Percentiles rank a stretch among this genome's conserved stretches.
Conservation (phyloP, 2,888 invertebrate species). For the Drosophila putrida region DNA sequence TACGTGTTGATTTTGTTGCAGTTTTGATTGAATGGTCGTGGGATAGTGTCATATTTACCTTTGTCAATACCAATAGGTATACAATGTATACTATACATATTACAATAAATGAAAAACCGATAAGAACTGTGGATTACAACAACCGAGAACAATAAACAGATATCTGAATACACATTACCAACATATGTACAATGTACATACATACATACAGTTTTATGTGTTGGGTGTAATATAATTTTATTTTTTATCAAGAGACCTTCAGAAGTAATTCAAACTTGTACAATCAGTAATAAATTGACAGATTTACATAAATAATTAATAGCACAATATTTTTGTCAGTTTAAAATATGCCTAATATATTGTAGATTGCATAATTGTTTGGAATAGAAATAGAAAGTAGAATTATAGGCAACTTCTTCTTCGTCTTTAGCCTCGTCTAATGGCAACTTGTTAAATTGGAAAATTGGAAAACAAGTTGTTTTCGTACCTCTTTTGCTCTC, state of each 20-base stretch:
- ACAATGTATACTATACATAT: constrained; percentile 7
- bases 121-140: constrained; percentile 46
- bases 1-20: not conserved
- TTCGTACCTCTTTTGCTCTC: constrained; percentile 78
- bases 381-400: too few species aligned
- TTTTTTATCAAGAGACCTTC: constrained; percentile 24
- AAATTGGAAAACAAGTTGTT: constrained; percentile 85
- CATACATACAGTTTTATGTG: not conserved
- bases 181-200: not conserved
- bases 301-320: not conserved
- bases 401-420: constrained; percentile 27
- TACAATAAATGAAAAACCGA: constrained; percentile 37
- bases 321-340: too few species aligned
- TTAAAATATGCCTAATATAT: not conserved
- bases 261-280: not conserved
- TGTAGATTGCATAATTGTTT: not conserved
- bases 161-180: constrained; percentile 11
- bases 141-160: constrained; percentile 18
- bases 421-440: constrained; percentile 52
- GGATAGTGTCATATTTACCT: constrained; percentile 24
- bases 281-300: not conserved
- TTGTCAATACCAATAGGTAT: constrained; percentile 16
- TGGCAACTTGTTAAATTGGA: constrained; percentile 84
- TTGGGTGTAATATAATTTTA: not conserved
- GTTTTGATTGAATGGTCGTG: constrained; percentile 16